These are phyloP conservation scores for Drosophila bipectinata DNA, from an alignment of 1,140 invertebrate species.

Conservation along the genomic window DNA sequence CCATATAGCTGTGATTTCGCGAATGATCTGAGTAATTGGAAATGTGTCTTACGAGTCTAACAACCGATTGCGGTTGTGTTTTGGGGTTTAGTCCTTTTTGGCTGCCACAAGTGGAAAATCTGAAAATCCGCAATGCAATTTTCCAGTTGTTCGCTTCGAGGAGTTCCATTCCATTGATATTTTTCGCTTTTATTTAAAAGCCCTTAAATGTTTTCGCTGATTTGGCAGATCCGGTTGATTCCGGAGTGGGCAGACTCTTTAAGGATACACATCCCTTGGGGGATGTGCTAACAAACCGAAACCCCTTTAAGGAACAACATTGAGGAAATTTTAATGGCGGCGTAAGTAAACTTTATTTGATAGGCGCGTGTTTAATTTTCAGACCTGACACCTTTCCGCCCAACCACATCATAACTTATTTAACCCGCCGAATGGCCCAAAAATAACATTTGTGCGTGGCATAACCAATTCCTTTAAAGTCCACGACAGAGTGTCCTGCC, in stretches of 20 bases:
- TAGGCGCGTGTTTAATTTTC: slow-evolving; percentile 65
- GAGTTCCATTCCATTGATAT: slow-evolving; percentile 42
- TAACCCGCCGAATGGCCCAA: slow-evolving; percentile 43
- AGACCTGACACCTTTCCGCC: slow-evolving; percentile 45
- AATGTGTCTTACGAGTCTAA: slow-evolving; percentile 7
- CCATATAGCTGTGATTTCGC: neutral
- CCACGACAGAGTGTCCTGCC: neutral
- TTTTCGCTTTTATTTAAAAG: slow-evolving; percentile 45
- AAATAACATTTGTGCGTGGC: slow-evolving; percentile 58
- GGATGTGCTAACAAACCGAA: neutral
- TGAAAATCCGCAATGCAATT: slow-evolving; percentile 65
- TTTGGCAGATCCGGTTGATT: slow-evolving; percentile 43
- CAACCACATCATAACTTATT: slow-evolving; percentile 59
- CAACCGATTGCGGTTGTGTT: slow-evolving; percentile 16
- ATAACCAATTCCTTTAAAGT: slow-evolving; percentile 45
- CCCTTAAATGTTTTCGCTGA: slow-evolving; percentile 64
- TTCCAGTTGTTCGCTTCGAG: slow-evolving; percentile 55
- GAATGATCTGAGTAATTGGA: slow-evolving; percentile 14
- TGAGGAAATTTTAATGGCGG: slow-evolving; percentile 3
- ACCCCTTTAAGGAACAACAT: neutral
- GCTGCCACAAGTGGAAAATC: slow-evolving; percentile 1
- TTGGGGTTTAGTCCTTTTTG: neutral
- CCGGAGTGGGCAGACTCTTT: neutral
- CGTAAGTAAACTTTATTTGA: slow-evolving; percentile 69
- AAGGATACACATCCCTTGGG: neutral